phyloP scores from a whole-genome alignment of 1,140 invertebrate genomes.

The Danaus plexippus region DNA sequence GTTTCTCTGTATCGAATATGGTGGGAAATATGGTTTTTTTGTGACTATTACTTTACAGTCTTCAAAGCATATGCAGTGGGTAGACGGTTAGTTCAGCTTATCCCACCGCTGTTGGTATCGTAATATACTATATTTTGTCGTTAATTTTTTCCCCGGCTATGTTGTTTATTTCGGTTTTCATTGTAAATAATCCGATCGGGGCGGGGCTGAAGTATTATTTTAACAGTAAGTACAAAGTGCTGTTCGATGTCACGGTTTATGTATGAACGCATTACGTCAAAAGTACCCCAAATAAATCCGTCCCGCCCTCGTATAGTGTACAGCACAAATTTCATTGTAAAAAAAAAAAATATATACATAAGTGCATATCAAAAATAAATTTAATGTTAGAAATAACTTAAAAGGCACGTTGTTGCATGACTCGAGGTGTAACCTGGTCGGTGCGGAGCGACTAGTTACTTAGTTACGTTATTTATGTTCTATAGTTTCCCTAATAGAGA shows the following conservation, averaged over 20 bases:
- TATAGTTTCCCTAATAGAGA: conserved; percentile 23
- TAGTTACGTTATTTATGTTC: conserved; percentile 13
- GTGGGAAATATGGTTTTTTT: conserved; percentile 3
- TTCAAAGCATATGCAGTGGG: no score
- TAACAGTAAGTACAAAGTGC: conserved; percentile 41
- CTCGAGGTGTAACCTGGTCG: conserved; percentile 14
- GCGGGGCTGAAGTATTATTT: conserved; percentile 26
- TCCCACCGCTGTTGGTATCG: conserved; percentile 22
- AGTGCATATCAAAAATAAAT: conserved; percentile 67
- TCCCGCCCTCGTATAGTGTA: conserved; percentile 46
- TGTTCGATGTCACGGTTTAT: conserved; percentile 14
- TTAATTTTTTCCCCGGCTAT: conserved; percentile 33
- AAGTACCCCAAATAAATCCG: conserved; percentile 9
- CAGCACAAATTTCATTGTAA: conserved; percentile 69
- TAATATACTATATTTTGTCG: conserved; percentile 28
- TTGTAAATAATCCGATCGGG: conserved; percentile 51
- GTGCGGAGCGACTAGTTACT: conserved; percentile 4
- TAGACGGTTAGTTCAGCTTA: not conserved
- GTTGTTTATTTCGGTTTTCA: conserved; percentile 38
- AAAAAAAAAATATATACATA: conserved; percentile 60
- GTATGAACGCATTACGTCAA: no score
- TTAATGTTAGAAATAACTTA: conserved; percentile 57
- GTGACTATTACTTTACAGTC: not conserved
- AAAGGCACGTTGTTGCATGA: conserved; percentile 30
- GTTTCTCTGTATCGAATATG: not conserved